phyloP scores from a whole-genome alignment of 2,113 vertebrate species.

The Cebidichthys violaceus region DNA sequence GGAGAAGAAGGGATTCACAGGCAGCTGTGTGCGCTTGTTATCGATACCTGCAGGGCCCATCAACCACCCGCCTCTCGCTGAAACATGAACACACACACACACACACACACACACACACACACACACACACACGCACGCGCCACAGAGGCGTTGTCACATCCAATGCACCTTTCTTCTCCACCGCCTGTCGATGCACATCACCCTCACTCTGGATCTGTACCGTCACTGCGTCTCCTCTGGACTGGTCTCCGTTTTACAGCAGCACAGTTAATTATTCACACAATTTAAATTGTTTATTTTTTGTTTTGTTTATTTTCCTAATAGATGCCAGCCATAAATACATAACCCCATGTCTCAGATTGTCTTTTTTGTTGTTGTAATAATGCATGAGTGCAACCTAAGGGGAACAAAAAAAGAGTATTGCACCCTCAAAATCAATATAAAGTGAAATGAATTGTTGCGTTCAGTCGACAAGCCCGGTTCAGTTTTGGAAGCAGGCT shows the following conservation, averaged over 20 bases:
- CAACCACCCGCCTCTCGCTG: background rate
- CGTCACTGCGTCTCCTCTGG: constrained; percentile 5
- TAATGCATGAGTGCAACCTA: background rate
- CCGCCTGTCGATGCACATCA: constrained; percentile 48
- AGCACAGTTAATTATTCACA: background rate
- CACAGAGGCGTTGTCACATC: constrained; percentile 16
- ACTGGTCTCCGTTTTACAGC: background rate
- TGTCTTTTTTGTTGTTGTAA: background rate
- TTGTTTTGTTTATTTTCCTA: background rate
- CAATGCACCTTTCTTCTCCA: constrained; percentile 7
- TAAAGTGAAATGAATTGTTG: no score
- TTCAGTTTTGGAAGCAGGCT: background rate
- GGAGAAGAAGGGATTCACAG: background rate
- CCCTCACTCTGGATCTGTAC: background rate
- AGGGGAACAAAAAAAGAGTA: background rate
- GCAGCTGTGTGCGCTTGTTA: constrained; percentile 6
- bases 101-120: background rate
- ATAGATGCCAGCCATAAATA: background rate
- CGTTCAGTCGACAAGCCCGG: no score
- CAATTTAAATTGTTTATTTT: no score
- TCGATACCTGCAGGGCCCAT: constrained; percentile 17
- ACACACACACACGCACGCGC: background rate
- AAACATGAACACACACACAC: background rate
- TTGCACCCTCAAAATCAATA: no score
- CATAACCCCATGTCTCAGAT: background rate